Base-by-base conservation (phyloP, 1,140 invertebrate genomes). In the Tetraneura akinire region DNA sequence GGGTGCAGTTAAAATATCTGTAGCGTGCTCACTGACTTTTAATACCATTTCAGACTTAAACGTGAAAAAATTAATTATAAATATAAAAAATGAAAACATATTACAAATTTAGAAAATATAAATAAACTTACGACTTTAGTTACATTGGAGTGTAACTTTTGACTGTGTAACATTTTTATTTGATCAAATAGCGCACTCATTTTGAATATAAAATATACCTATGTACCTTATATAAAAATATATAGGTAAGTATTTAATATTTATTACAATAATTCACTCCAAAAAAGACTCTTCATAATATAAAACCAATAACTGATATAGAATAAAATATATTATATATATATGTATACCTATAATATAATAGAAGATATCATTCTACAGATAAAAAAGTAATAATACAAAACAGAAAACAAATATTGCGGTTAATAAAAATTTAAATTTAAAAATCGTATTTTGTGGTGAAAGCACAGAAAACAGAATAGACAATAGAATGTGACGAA, bases 21-120 rank as follows among this genome's bases (percentile, higher is more conserved):
- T 85, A 83, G 89, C 89, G 83, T 91, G 90, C 60, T 92, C 91
- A 84, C 86, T 88, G 42, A 91, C 83, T n/a, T 90, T 88, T 76
- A 92, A 84, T 57, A 90, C 86, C 83, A 93, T 85, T 82, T 89
- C 88, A 29, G 89, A 89, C 91, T 92, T 83, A 49, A 80, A 70
- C 26, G 78, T 16, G 53, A 80, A 73, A 45, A 57, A 51, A 49
- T 80, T 47, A 73, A 29, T 49, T 49, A 62, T 78, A 57, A 68
- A 49, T 64, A 32, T 32, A 47, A 37, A 37, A 37, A 37, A 4
- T 37, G 3, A 37, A 37, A 37, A 3, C 32, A 37, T 37, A 8
- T 37, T 37, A 37, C 3, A 37, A 37, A 37, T 37, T 37, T 37
- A 37, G 8, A 37, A 37, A 4, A 37, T 37, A 49, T 29, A 51